Evolutionary conservation across 2,888 invertebrate genomes (phyloP), one percentile per base, ranked within the genome.

Genomic region (Platynereis dumerilii): DNA sequence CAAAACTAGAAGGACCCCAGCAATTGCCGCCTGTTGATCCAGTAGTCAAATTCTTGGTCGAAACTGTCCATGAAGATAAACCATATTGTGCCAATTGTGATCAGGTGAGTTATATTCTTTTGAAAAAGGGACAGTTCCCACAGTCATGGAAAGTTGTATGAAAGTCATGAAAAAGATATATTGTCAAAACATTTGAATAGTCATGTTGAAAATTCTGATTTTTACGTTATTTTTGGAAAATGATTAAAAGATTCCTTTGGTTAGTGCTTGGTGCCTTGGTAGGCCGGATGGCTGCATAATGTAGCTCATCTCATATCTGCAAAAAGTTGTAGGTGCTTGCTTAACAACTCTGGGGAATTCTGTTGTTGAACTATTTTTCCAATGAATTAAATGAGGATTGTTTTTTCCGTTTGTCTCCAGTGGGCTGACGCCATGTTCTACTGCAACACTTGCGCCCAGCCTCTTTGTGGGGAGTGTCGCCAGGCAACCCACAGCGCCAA

Each of bases 1-100:
- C n/a, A n/a, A 48, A 22, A 48, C 79, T 90, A 71, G 89, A 89
- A 79, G 90, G 90, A 75, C 89, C 88, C 24, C 79, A 85, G 17
- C 83, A 66, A 1, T 78, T 89, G 68, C 90, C 90, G 65, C 89
- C 89, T 5, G 85, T 87, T 39, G 91, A 91, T 83, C 86, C 87
- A 55, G 83, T 91, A 69, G 88, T 91, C 84, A 86, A 88, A 42
- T 91, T 90, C 79, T 85, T 91, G 66, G 88, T 91, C 42, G 90
- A 91, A 72, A 86, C 90, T 61, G 89, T 90, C 0, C 89, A 90
- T 76, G 66, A 71, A 27, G 89, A 90, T 69, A 89, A 90, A 79
- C 90, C 91, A 59, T 88, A 89, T 5, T 91, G 91, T 84, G 90
- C 91, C 69, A 91, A 91, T 83, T 91, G 91, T 84, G 91, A 91